Base-by-base conservation (phyloP, 2,888 invertebrate genomes). In the Drepana falcataria region DNA sequence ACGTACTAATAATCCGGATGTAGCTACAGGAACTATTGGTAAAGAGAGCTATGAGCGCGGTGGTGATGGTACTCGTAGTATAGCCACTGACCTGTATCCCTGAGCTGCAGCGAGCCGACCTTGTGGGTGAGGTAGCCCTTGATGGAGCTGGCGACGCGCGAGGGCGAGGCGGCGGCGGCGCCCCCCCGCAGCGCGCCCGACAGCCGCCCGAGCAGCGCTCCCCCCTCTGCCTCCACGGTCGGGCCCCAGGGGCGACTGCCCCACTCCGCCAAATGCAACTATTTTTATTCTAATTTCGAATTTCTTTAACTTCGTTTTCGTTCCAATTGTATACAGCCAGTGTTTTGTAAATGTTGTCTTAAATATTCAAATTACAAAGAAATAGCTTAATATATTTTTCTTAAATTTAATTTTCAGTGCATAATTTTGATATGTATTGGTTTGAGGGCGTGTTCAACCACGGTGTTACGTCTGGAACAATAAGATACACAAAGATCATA, bases 101-200 rank as follows among this genome's bases (percentile, higher is more conserved):
- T 92, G 53, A 93, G 92, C 87, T 94, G 92, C 81, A 94, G 91
- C 79, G 93, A 92, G 83, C 93, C 91, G 83, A 94, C 92, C 76
- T 94, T 93, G 85, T 93, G 93, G 78, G 93, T 91, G 70, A 95
- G 93, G 91, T 93, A 95, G 74, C 95, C 95, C 80, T 93, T 92
- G 85, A 95, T 93, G 87, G 94, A 94, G 88, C 92, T 93, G 81
- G 95, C 95, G 78, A 95, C 94, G 73, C 94, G 92, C 82, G 93
- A 92, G 71, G 94, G 94, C 80, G 94, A 93, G 83, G 93, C 93
- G 79, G 93, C 94, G 79, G 93, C 93, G 75, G 93, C 93, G 80
- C 94, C 93, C 84, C 94, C 94, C 70, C 94, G 93, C 87, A 94
- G 92, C 87, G 93, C 93, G 79, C 93, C 93, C 81, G 92, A 92